Evolutionary conservation across 2,797 vertebrate species (phyloP).

Genomic region (Myotis planiceps): DNA sequence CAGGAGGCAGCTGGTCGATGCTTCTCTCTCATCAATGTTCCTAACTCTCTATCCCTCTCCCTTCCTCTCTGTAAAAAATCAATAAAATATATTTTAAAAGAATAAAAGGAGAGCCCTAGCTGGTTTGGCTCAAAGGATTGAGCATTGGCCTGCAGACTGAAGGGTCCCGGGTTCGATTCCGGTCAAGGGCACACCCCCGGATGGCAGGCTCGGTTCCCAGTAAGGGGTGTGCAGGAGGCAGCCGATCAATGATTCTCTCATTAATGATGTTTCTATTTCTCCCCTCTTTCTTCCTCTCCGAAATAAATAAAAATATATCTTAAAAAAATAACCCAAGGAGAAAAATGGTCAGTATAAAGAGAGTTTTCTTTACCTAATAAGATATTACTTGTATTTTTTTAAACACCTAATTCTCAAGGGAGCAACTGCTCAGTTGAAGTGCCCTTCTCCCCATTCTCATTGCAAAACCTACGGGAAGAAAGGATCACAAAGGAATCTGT

Average conservation of each 20-base stretch:
- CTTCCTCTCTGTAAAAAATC: too few species aligned
- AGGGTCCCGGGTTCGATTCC: neutral
- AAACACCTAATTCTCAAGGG: neutral
- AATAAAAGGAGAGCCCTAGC: too few species aligned
- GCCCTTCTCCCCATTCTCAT: neutral
- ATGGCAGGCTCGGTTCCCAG: neutral
- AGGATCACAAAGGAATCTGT: neutral
- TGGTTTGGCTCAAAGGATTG: too few species aligned
- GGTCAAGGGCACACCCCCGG: neutral
- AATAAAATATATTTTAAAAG: too few species aligned
- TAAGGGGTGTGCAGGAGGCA: neutral
- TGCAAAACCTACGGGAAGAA: neutral
- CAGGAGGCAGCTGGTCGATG: too few species aligned
- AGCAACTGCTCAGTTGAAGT: neutral
- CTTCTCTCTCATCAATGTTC: too few species aligned
- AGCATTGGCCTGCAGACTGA: neutral
- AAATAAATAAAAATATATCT: too few species aligned
- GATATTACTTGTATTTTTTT: conserved; percentile 10
- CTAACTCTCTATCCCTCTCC: too few species aligned
- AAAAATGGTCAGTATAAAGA: neutral
- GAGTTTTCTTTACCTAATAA: neutral
- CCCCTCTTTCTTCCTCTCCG: too few species aligned
- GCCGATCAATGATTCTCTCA: neutral
- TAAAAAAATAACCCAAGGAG: neutral
- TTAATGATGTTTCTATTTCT: neutral